Base-by-base conservation (phyloP, 2,888 invertebrate genomes). In the Hoplodrina ambigua region DNA sequence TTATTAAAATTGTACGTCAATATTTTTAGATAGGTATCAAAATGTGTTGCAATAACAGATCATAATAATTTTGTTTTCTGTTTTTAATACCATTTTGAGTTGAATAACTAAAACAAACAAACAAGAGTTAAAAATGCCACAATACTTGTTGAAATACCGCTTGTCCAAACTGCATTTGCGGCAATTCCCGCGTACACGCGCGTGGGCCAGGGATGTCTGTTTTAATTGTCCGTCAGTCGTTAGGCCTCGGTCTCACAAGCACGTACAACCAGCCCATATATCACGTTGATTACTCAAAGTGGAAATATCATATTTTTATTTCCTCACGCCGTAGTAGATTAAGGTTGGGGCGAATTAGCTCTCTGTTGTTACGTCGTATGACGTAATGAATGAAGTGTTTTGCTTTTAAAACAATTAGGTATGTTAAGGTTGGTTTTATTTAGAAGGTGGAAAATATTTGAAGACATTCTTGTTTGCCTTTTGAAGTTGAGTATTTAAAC, bases 161-260 rank as follows among this genome's bases (percentile, higher is more conserved):
- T 70, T 75, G 81, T 77, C 74, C 76, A 72, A 77, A 77, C 79
- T 85, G 83, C 83, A 81, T 83, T 81, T 79, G 63, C 54, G 73
- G 50, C 76, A 75, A 75, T 85, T 75, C 67, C 63, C 75, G 53
- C 59, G 56, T 52, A 77, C 75, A 81, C 63, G 68, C 69, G 69
- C 65, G 59, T 63, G 63, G 37, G 58, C 64, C 41, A 49, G 58
- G 59, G 71, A 72, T 84, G 86, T 85, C 85, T 80, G 83, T 89
- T 91, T 91, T 93, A 93, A 93, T 93, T 93, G 92, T 89, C 85
- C 86, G 85, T 86, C 87, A 87, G 90, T 91, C 90, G 89, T 92
- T 89, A 90, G 86, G 81, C 84, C 60, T 71, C 69, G 75, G 64
- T 60, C 85, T 76, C 82, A 72, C 74, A 75, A 79, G 86, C 91